Evolutionary conservation across 2,797 vertebrate species (phyloP).

Genomic region (Arrhamphus sclerolepis): DNA sequence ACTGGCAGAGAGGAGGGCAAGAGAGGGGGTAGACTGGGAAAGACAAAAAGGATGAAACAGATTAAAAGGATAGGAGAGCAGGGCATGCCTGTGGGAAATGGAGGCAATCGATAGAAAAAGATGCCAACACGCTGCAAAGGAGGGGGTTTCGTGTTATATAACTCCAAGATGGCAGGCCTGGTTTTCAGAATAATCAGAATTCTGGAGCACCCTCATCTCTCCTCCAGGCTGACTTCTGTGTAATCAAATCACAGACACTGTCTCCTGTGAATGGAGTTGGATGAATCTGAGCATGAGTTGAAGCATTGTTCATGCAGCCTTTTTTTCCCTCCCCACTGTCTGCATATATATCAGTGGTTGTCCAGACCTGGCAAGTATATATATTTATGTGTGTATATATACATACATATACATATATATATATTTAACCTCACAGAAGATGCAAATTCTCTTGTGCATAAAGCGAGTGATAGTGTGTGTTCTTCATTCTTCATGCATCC

Average conservation of each 20-base stretch:
- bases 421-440: too few species aligned
- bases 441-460: too few species aligned
- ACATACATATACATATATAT: too few species aligned
- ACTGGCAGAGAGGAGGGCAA: neutral
- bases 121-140: conserved; percentile 38
- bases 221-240: conserved; percentile 33
- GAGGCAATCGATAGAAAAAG: conserved; percentile 58
- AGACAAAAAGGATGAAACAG: conserved; percentile 57
- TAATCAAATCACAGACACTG: conserved; percentile 41
- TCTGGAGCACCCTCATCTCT: conserved; percentile 37
- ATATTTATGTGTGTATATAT: too few species aligned
- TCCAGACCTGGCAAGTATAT: too few species aligned
- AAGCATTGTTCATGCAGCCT: conserved; percentile 27
- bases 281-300: conserved; percentile 18
- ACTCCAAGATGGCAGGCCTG: conserved; percentile 55
- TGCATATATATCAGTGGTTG: too few species aligned
- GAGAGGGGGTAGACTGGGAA: conserved; percentile 8
- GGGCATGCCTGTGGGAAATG: conserved; percentile 51
- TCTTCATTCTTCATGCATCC: conserved; percentile 33
- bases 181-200: conserved; percentile 43
- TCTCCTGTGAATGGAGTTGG: conserved; percentile 22
- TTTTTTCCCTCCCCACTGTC: too few species aligned
- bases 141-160: conserved; percentile 50
- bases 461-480: too few species aligned
- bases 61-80: conserved; percentile 43